These are phyloP conservation scores for Eupithecia dodoneata DNA, from an alignment of 2,888 invertebrate species.

Conservation along the genomic window DNA sequence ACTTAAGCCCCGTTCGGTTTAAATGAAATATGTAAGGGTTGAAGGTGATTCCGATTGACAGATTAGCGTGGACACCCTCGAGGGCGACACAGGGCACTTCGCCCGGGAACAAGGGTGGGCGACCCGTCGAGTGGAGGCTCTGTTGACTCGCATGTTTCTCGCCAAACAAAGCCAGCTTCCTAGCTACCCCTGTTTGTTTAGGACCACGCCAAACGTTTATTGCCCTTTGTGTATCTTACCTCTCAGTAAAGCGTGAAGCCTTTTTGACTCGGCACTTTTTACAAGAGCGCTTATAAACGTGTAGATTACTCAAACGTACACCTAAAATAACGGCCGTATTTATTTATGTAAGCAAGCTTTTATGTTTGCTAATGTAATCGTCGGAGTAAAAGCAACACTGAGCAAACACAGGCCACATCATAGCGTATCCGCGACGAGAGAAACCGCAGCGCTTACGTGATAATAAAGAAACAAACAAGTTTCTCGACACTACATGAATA, in stretches of 20 bases:
- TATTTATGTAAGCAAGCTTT: constrained; percentile 48
- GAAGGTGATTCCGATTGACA: constrained; percentile 59
- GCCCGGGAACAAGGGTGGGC: constrained; percentile 49
- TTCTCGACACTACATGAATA: constrained; percentile 64
- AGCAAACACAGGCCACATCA: constrained; percentile 54
- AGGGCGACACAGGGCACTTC: constrained; percentile 49
- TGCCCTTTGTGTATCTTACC: constrained; percentile 81
- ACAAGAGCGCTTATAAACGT: constrained; percentile 76
- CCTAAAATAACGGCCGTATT: constrained; percentile 48
- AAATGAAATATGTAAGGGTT: constrained; percentile 29
- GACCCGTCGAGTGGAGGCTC: constrained; percentile 55
- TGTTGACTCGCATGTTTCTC: constrained; percentile 82
- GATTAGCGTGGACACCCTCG: constrained; percentile 59
- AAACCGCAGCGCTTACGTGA: constrained; percentile 62
- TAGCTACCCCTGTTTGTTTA: constrained; percentile 84
- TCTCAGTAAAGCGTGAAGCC: constrained; percentile 80
- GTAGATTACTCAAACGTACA: constrained; percentile 62
- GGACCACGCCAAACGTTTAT: constrained; percentile 81
- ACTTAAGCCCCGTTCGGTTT: background rate
- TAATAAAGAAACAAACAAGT: constrained; percentile 67
- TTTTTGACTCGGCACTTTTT: constrained; percentile 83
- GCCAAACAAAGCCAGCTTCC: constrained; percentile 82
- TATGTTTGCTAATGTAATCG: constrained; percentile 51
- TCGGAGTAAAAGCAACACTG: constrained; percentile 52
- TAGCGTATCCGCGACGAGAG: constrained; percentile 54